Conservation (phyloP, 2,888 invertebrate species). For the Empis livida region DNA sequence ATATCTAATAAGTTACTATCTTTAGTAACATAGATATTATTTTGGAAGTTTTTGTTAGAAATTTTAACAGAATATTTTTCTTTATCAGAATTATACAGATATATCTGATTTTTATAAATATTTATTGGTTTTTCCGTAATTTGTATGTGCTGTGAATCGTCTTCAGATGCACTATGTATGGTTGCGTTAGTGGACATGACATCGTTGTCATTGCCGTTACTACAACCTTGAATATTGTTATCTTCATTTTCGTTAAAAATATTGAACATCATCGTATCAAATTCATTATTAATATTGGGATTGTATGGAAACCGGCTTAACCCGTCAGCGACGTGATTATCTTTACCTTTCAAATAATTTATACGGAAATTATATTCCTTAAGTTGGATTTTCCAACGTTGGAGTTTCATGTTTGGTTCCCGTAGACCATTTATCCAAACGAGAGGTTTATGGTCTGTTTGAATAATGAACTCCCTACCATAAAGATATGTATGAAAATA, state of each 20-base stretch:
- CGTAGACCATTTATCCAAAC: conserved; percentile 3
- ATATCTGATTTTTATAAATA: conserved; percentile 8
- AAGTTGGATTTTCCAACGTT: not conserved
- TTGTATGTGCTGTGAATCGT: conserved; percentile 1
- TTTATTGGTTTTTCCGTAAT: conserved; percentile 6
- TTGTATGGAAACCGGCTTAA: not conserved
- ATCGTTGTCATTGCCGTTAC: not conserved
- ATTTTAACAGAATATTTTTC: conserved; percentile 5
- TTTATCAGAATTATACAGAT: not conserved
- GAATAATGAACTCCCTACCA: conserved; percentile 5
- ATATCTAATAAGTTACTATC: not conserved
- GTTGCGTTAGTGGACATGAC: no score
- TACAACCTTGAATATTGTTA: not conserved
- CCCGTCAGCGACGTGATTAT: conserved; percentile 3
- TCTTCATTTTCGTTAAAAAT: not conserved
- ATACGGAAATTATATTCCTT: conserved; percentile 1
- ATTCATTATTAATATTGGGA: not conserved
- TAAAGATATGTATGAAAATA: conserved; percentile 7
- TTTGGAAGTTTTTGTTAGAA: conserved; percentile 6
- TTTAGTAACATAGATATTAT: conserved; percentile 1
- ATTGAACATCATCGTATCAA: not conserved
- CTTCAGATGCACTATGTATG: conserved; percentile 5
- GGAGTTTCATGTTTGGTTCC: not conserved
- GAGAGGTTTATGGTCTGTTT: conserved; percentile 7
- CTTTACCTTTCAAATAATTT: conserved; percentile 4